Conservation (phyloP, 2,888 invertebrate species). For the Helicoverpa assulta region DNA sequence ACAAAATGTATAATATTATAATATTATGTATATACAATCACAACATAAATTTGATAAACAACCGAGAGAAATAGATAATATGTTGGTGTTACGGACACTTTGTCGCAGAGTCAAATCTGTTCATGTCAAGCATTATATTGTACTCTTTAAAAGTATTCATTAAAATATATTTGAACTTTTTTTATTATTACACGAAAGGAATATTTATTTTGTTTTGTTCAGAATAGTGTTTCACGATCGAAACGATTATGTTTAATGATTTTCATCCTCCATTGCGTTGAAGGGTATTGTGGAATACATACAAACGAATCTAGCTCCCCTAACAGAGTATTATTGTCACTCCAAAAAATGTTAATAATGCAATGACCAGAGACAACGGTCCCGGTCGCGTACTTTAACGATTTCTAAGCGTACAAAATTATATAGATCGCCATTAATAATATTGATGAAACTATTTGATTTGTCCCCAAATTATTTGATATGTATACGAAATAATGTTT, state of each 20-base stretch:
- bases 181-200: slow-evolving; percentile 62
- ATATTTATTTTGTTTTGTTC: slow-evolving; percentile 67
- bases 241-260: slow-evolving; percentile 49
- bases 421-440: slow-evolving; percentile 60
- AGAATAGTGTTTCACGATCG: slow-evolving; percentile 47
- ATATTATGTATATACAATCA: slow-evolving; percentile 88
- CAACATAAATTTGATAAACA: slow-evolving; percentile 89
- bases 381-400: slow-evolving; percentile 60
- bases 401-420: slow-evolving; percentile 68
- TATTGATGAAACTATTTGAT: slow-evolving; percentile 64
- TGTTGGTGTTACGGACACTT: slow-evolving; percentile 81
- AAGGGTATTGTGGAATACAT: slow-evolving; percentile 60
- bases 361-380: slow-evolving; percentile 59
- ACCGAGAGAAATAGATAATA: slow-evolving; percentile 83
- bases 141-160: slow-evolving; percentile 74
- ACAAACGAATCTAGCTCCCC: slow-evolving; percentile 74
- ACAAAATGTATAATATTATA: slow-evolving; percentile 88
- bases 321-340: slow-evolving; percentile 79
- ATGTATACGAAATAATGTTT: slow-evolving; percentile 82
- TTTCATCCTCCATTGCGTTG: slow-evolving; percentile 36
- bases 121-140: slow-evolving; percentile 69
- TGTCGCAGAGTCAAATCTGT: slow-evolving; percentile 63
- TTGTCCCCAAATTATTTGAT: slow-evolving; percentile 79
- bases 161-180: slow-evolving; percentile 77
- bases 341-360: slow-evolving; percentile 66